Conservation (phyloP, 2,888 invertebrate genomes). For the Diaprepes abbreviatus region DNA sequence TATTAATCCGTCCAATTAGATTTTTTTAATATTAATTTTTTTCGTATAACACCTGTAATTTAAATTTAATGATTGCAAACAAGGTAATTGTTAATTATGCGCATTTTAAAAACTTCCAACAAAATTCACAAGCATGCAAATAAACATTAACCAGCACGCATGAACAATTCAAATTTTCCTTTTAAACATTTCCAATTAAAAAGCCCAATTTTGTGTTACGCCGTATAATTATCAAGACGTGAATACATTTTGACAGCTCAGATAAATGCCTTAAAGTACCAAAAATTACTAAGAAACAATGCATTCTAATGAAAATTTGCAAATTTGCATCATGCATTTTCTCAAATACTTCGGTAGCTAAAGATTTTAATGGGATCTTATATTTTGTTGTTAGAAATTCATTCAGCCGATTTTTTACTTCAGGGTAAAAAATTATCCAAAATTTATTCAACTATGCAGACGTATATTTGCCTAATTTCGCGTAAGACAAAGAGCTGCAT, state of each 20-base stretch:
- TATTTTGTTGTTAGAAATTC: slow-evolving; percentile 14
- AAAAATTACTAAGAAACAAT: slow-evolving; percentile 16
- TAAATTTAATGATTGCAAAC: slow-evolving; percentile 1
- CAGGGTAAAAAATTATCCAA: slow-evolving; percentile 19
- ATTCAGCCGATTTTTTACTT: slow-evolving; percentile 1
- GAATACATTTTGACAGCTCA: slow-evolving; percentile 19
- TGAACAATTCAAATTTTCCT: slow-evolving; percentile 9
- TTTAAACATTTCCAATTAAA: slow-evolving; percentile 10
- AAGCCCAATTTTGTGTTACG: background rate
- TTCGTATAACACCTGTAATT: too few relatives aligned
- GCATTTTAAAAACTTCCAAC: slow-evolving; percentile 13
- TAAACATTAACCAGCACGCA: slow-evolving; percentile 13
- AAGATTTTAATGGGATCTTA: slow-evolving; percentile 12
- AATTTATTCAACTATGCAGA: slow-evolving; percentile 4
- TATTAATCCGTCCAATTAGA: too few relatives aligned
- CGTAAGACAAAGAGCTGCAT: slow-evolving; percentile 15
- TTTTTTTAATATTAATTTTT: too few relatives aligned
- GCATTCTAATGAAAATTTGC: slow-evolving; percentile 26
- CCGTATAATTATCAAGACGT: slow-evolving; percentile 13
- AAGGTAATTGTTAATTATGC: slow-evolving; percentile 13
- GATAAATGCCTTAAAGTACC: slow-evolving; percentile 19
- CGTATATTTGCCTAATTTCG: slow-evolving; percentile 22
- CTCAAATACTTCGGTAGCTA: background rate
- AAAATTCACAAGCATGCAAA: background rate
- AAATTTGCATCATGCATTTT: slow-evolving; percentile 32